Percentiles rank a stretch among this genome's conserved stretches.
Conservation (phyloP, 2,888 invertebrate genomes). For the Tyria jacobaeae region DNA sequence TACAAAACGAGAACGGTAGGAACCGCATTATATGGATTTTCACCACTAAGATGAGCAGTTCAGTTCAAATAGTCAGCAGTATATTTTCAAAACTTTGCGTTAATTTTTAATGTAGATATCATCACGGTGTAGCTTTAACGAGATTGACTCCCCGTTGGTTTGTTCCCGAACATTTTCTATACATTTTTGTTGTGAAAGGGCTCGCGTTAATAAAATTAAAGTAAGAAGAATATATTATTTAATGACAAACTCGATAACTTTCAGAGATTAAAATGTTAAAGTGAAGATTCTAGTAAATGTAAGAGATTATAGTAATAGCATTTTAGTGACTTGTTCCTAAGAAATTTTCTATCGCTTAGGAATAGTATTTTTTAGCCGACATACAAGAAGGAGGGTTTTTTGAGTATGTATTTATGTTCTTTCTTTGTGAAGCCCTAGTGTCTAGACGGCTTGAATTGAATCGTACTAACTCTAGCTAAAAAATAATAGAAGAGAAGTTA, state of each 20-base stretch:
- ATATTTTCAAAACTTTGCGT: slow-evolving; percentile 51
- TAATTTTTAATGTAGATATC: slow-evolving; percentile 79
- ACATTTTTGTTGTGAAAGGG: slow-evolving; percentile 49
- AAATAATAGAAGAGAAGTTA: no score
- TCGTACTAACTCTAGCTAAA: no score
- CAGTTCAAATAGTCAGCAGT: slow-evolving; percentile 28
- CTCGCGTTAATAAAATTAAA: slow-evolving; percentile 37
- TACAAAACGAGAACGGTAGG: no score
- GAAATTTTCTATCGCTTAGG: no score
- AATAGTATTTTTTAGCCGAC: no score
- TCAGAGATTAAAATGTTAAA: slow-evolving; percentile 13
- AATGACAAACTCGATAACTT: slow-evolving; percentile 26
- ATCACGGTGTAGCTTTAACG: slow-evolving; percentile 71
- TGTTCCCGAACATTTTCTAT: slow-evolving; percentile 55
- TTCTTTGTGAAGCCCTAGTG: no score
- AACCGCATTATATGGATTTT: no score
- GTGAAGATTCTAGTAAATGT: not conserved
- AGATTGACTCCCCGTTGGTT: slow-evolving; percentile 69
- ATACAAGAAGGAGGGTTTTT: no score
- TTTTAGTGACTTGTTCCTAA: no score
- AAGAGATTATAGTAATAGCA: not conserved
- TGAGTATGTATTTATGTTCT: no score
- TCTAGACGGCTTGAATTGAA: no score
- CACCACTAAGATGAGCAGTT: not conserved
- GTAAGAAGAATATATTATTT: slow-evolving; percentile 32